phyloP scores from a whole-genome alignment of 2,113 vertebrate genomes.

The Alosa alosa region DNA sequence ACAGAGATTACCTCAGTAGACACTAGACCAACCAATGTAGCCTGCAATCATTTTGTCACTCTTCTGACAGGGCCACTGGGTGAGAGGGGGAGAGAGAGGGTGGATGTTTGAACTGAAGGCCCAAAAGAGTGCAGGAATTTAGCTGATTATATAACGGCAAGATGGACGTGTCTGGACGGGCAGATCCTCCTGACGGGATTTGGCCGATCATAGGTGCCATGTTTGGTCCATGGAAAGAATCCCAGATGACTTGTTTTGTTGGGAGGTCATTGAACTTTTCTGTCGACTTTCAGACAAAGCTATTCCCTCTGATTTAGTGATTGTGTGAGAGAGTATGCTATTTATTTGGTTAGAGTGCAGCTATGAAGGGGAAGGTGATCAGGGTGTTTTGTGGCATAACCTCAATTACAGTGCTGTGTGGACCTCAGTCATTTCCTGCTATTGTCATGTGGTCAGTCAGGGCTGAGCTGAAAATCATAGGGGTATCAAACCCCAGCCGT shows the following conservation, averaged over 20 bases:
- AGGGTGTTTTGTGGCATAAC: slow-evolving; percentile 16
- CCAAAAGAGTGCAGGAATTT: slow-evolving; percentile 41
- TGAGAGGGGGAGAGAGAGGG: neutral
- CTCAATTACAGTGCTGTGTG: slow-evolving; percentile 20
- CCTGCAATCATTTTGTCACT: slow-evolving; percentile 43
- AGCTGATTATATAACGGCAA: slow-evolving; percentile 27
- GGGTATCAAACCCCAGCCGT: neutral
- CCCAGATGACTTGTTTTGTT: slow-evolving; percentile 33
- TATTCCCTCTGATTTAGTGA: neutral
- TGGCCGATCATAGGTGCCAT: slow-evolving; percentile 37
- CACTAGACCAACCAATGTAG: slow-evolving; percentile 14
- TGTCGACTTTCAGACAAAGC: neutral
- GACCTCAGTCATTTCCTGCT: slow-evolving; percentile 24
- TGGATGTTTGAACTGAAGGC: slow-evolving; percentile 34
- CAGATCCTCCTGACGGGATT: slow-evolving; percentile 29
- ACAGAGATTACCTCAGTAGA: slow-evolving; percentile 24
- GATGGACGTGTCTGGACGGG: slow-evolving; percentile 50
- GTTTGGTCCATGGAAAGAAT: slow-evolving; percentile 18
- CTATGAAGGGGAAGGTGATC: neutral
- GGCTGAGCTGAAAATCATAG: neutral
- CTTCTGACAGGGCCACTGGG: slow-evolving; percentile 28
- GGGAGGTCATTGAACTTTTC: neutral
- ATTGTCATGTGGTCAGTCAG: slow-evolving; percentile 27
- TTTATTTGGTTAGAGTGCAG: slow-evolving; percentile 9
- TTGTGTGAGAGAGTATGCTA: slow-evolving; percentile 18